Base-by-base conservation (phyloP, 2,113 vertebrate species). In the Oreotrochilus melanogaster region DNA sequence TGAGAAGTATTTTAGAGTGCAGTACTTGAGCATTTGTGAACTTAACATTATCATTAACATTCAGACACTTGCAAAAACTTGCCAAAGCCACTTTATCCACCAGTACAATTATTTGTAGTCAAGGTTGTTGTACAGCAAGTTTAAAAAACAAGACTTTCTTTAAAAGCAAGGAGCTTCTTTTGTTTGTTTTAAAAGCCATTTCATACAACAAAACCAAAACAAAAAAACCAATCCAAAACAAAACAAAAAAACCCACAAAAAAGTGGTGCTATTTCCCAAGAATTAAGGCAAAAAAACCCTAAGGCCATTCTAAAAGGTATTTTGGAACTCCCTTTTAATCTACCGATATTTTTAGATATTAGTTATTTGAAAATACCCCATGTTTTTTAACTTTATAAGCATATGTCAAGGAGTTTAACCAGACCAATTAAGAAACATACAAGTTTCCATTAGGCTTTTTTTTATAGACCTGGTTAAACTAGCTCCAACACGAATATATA, bases 371-470 rank as follows among this genome's bases (percentile, higher is more conserved):
- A 86, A 86, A 86, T 4, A 14, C n/a, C 31, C 31, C 21, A 16
- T 22, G 18, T 57, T 85, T 79, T 83, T 50, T 45, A 83, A 53
- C 37, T 61, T 87, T 33, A 73, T 8, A 10, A 88, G 50, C 64
- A 2, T 39, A 72, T 3, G 14, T 31, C 65, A 95, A 57, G 78
- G 31, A 70, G 39, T 71, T 62, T 27, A 76, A 64, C 47, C 14
- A 60, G 16, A 56, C 23, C 75, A 70, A 51, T 78, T 70, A 79
- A 66, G n/a, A 42, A 79, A 56, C 57, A 18, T 0, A 6, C 0
- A 10, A 85, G 56, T 56, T 92, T 75, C 88, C 84, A 81, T 18
- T 12, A 81, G 33, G 71, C 89, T 96, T 85, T 93, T 93, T 94
- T 92, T 89, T 92, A 78, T 0, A 2, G 22, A 67, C 48, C 78